Evolutionary conservation across 2,113 vertebrate genomes (phyloP), one percentile per base, ranked within the genome.

Genomic region (Solenodon paradoxus): DNA sequence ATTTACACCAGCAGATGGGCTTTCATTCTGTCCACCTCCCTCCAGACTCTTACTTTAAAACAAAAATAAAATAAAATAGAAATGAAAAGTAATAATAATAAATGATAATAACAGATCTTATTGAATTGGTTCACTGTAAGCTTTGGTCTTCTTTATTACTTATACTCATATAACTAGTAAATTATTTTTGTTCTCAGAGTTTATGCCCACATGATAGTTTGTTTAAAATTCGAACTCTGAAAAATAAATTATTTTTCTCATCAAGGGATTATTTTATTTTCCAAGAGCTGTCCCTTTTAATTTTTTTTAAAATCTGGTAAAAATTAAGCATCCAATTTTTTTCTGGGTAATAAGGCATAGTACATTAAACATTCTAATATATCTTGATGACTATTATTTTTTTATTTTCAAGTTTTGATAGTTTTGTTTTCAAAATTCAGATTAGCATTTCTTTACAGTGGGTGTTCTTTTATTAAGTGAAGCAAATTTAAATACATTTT

Each of bases 361-460:
- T 82, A n/a, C 30, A 88, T 6, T 42, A 78, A 30, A 32, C 55
- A 64, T 83, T 92, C 3, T 64, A 88, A 47, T 35, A 0, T 69
- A 45, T 13, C 55, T 59, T 88, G 15, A 26, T 51, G 80, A 66
- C 6, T 79, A 17, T 64, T 63, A 28, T 64, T 79, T n/a, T 84
- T 80, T 2, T 51, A 45, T 47, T 88, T 83, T 83, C 30, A 61
- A 40, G 3, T 79, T 75, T 84, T 64, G 7, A 35, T 57, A 72
- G 24, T 51, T 89, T 92, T 78, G 13, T 61, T 84, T 92, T 59
- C 6, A 45, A 94, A 85, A 80, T 64, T 42, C 13, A 53, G 53
- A 77, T 38, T 88, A 68, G 16, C 49, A 89, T 85, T 92, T 84
- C 30, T 94, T 88, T 84, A n/a, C 57, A 89, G 10, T 72, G 10